Conservation (phyloP, 2,888 invertebrate species). For the Mechanitis mazaeus region DNA sequence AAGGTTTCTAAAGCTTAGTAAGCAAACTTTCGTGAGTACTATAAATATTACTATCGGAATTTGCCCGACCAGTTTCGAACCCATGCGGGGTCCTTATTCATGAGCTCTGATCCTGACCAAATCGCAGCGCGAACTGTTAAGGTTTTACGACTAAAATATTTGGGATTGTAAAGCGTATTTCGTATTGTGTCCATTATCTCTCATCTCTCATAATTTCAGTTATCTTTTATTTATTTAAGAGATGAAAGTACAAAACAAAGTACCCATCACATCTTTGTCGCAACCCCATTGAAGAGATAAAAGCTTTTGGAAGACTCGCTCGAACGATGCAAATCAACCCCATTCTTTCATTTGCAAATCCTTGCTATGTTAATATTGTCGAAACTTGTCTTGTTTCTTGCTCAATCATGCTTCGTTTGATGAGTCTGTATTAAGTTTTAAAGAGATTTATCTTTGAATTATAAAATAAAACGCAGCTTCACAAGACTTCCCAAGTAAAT, state of each 20-base stretch:
- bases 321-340: conserved; percentile 39
- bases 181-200: too few relatives aligned
- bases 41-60: too few relatives aligned
- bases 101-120: too few relatives aligned
- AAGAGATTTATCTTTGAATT: conserved; percentile 1
- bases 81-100: too few relatives aligned
- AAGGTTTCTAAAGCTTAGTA: too few relatives aligned
- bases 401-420: conserved; percentile 28
- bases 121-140: too few relatives aligned
- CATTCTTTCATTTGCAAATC: conserved; percentile 55
- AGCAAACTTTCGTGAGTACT: too few relatives aligned
- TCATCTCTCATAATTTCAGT: too few relatives aligned
- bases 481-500: too few relatives aligned
- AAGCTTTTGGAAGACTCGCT: conserved; percentile 39
- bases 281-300: conserved; percentile 34
- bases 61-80: too few relatives aligned
- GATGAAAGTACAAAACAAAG: conserved; percentile 15
- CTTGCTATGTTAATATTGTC: conserved; percentile 33
- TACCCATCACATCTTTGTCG: conserved; percentile 38
- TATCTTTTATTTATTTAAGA: not conserved
- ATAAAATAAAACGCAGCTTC: not conserved
- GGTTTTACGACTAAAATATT: too few relatives aligned
- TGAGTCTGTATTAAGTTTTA: conserved; percentile 15
- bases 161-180: too few relatives aligned
- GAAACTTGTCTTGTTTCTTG: conserved; percentile 33